Percentiles rank a stretch among this genome's conserved stretches.
phyloP scores from a whole-genome alignment of 2,113 vertebrate species.

The Seriola dumerili region DNA sequence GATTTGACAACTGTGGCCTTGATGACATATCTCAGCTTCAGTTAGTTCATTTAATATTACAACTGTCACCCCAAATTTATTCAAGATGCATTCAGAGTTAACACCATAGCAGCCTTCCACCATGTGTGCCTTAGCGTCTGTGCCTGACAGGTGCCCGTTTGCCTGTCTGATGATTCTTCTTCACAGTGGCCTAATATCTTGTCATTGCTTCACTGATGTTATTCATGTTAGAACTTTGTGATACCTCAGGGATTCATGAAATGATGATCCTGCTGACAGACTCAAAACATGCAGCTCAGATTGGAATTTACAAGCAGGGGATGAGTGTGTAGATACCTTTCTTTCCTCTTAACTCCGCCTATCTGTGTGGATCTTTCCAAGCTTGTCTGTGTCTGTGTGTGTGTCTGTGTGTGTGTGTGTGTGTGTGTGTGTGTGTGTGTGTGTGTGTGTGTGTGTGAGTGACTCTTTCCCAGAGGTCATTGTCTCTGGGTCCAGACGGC shows the following conservation, averaged over 20 bases:
- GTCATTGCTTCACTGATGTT: conserved; percentile 30
- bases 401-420: conserved; percentile 29
- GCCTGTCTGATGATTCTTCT: conserved; percentile 32
- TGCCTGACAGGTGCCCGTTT: conserved; percentile 38
- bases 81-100: conserved; percentile 16
- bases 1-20: conserved; percentile 17
- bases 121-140: conserved; percentile 29
- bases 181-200: conserved; percentile 28
- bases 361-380: conserved; percentile 33
- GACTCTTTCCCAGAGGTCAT: conserved; percentile 67
- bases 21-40: conserved; percentile 41
- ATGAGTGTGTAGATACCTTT: conserved; percentile 21
- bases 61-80: conserved; percentile 33
- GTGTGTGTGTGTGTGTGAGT: not conserved
- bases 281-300: conserved; percentile 22
- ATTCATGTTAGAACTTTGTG: conserved; percentile 28
- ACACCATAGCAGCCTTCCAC: conserved; percentile 6
- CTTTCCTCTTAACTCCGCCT: conserved; percentile 28
- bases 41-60: conserved; percentile 30
- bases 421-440: not conserved
- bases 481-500: conserved; percentile 73
- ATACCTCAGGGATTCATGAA: conserved; percentile 33
- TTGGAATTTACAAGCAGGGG: conserved; percentile 45
- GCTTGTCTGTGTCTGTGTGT: conserved; percentile 18
- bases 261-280: conserved; percentile 37